Base-by-base conservation (phyloP, 2,888 invertebrate species). In the Hypomecis punctinalis region DNA sequence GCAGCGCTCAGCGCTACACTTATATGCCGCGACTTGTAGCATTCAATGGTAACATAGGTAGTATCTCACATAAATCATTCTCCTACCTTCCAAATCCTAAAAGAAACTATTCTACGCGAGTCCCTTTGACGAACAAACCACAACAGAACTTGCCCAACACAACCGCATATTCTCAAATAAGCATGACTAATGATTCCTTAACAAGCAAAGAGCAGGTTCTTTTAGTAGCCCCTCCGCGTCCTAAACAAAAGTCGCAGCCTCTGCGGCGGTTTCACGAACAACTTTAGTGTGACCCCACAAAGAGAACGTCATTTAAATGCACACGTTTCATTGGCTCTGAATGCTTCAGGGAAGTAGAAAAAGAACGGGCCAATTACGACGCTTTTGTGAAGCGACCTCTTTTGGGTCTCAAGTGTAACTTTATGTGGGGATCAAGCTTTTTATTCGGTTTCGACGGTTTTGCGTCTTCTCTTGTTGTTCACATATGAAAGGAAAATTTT, bases 321-420 rank as follows among this genome's bases (percentile, higher is more conserved):
- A 91, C 92, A 93, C 93, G 93, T 92, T 91, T 93, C 93, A 93
- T 93, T 92, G 92, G 91, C 85, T 91, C 87, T 91, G 91, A 93
- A 93, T 92, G 91, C 91, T 92, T 89, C 88, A 88, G 91, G 90
- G 89, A 90, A 91, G 90, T 90, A 89, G 89, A 90, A 91, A 91
- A 92, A 93, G 92, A 90, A 90, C 91, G 90, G 86, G 92, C 92
- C 93, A 93, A 92, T 93, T 93, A 93, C 90, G 87, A 84, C 85
- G 90, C 92, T 88, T 91, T 93, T 93, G 92, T 92, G 87, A 83
- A 82, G 84, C 84, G 86, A 86, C 86, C 91, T 91, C 91, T 90
- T 73, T 90, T 86, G 86, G 90, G 86, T 84, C 86, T 89, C 84
- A 81, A 90, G 91, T 85, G 89, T 90, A 90, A 90, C 90, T 91